Base-by-base conservation (phyloP, 2,797 vertebrate genomes). In the Etheostoma perlongum region DNA sequence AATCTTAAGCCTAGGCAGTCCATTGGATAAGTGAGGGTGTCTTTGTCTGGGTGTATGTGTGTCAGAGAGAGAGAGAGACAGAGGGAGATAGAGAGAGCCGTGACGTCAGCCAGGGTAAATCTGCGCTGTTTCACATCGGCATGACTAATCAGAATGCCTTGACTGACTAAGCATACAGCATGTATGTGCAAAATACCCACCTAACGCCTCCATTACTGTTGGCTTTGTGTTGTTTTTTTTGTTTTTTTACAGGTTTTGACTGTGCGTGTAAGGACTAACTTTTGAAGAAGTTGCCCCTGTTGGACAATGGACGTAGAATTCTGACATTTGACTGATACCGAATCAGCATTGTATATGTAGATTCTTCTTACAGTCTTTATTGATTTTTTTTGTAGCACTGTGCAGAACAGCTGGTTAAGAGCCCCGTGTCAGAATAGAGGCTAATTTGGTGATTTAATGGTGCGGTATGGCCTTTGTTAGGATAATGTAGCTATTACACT, bases 1-100 rank as follows among this genome's bases (percentile, higher is more conserved):
- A 92, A 94, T 91, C 88, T 90, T 89, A 74, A 89, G 83, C 78
- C 65, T 16, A 57, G 64, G 44, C 78, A 83, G 89, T 91, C 69
- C 69, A 82, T 86, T 85, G 79, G 76, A 85, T 52, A 46, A 68
- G 69, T 72, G 60, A 73, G 30, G 59, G 42, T 76, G 66, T 62
- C 64, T 76, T 44, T 61, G 66, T 69, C 12, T 67, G 73, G 23
- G 58, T 66, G 15, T 70, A 57, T 67, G 42, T 18, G 57, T 30
- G 52, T 71, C 10, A 21, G 2, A 16, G 30, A 19, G 44, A 44
- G 59, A 27, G 64, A 44, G 8, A 36, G 27, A 36, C 2, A 59
- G 63, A 33, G 51, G 25, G 9, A 47, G 42, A 33, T 30, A 59
- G 16, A 27, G 27, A 44, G 53, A 62, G 42, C 4, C 48, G 21